Conservation (phyloP, 2,888 invertebrate genomes). For the Xestia sexstrigata region DNA sequence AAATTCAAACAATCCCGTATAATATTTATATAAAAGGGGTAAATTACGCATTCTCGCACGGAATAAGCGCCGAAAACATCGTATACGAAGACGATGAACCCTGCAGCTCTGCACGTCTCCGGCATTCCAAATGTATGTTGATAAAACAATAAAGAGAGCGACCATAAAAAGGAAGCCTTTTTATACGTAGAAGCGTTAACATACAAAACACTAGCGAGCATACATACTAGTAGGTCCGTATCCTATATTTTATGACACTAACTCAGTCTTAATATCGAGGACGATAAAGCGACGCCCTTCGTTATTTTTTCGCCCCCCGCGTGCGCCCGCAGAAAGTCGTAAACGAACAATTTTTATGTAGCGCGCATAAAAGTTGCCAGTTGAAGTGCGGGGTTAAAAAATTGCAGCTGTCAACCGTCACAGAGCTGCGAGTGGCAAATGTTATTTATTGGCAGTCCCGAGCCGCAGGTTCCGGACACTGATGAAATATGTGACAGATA, state of each 20-base stretch:
- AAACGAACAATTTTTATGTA: constrained; percentile 67
- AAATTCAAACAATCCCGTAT: constrained; percentile 64
- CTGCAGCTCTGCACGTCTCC: constrained; percentile 33
- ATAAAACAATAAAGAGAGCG: constrained; percentile 69
- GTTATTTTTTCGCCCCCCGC: constrained; percentile 42
- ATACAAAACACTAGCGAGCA: constrained; percentile 67
- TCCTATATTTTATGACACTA: constrained; percentile 69
- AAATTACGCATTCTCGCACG: constrained; percentile 62
- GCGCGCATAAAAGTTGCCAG: constrained; percentile 63
- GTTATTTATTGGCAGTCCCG: constrained; percentile 46
- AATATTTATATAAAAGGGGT: constrained; percentile 68
- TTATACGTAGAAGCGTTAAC: constrained; percentile 64
- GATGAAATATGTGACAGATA: constrained; percentile 29
- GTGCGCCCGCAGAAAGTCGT: constrained; percentile 51
- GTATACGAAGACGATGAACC: constrained; percentile 46
- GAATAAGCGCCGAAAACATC: constrained; percentile 51
- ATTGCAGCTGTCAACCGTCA: constrained; percentile 70
- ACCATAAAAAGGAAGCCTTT: constrained; percentile 61
- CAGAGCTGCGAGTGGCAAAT: constrained; percentile 38
- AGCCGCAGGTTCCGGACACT: constrained; percentile 12
- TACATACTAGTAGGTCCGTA: constrained; percentile 53
- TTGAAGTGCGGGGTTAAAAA: constrained; percentile 64
- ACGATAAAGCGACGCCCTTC: constrained; percentile 70
- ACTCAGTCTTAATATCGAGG: constrained; percentile 72
- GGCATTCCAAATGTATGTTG: constrained; percentile 65